A percentile compares a stretch with the other conserved stretches of the same genome.
phyloP scores from a whole-genome alignment of 1,140 invertebrate genomes.

The Aphelenchoides avenae region DNA sequence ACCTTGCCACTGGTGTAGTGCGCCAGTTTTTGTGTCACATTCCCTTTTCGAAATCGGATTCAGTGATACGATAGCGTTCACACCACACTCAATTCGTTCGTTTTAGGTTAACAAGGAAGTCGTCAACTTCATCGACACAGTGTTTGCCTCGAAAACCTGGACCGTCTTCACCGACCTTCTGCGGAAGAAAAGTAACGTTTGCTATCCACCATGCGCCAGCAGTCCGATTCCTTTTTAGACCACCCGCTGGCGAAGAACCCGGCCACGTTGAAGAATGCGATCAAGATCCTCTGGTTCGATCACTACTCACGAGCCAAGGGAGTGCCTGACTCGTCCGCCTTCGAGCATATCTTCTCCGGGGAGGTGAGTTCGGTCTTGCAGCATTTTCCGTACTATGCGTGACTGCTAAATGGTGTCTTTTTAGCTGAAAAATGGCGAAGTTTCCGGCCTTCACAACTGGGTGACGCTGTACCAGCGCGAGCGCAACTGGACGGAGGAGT shows the following conservation, averaged over 20 bases:
- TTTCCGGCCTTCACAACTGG: slow-evolving; percentile 77
- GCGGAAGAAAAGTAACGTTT: slow-evolving; percentile 4
- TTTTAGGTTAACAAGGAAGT: slow-evolving; percentile 3
- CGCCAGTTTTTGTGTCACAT: no score
- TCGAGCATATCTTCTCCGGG: slow-evolving; percentile 21
- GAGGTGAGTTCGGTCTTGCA: slow-evolving; percentile 3
- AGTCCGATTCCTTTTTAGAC: slow-evolving; percentile 1
- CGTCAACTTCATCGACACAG: slow-evolving; percentile 16
- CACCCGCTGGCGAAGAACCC: slow-evolving; percentile 17
- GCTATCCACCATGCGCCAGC: background rate
- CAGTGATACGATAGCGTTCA: no score
- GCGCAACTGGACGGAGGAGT: slow-evolving; percentile 61
- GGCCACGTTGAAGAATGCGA: slow-evolving; percentile 1
- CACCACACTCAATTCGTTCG: no score
- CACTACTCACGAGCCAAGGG: slow-evolving; percentile 16
- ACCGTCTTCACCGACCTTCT: background rate
- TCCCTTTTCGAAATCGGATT: no score
- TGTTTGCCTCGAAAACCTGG: slow-evolving; percentile 6
- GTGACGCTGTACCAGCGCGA: slow-evolving; percentile 75
- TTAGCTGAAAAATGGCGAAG: slow-evolving; percentile 38
- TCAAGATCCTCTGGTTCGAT: slow-evolving; percentile 12
- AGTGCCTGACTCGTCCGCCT: slow-evolving; percentile 15
- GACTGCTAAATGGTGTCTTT: background rate
- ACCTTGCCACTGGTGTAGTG: no score
- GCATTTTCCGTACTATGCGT: no score